A percentile compares a stretch with the other conserved stretches of the same genome.
Evolutionary conservation across 2,888 invertebrate genomes (phyloP).

Genomic region (Agonopterix arenella): DNA sequence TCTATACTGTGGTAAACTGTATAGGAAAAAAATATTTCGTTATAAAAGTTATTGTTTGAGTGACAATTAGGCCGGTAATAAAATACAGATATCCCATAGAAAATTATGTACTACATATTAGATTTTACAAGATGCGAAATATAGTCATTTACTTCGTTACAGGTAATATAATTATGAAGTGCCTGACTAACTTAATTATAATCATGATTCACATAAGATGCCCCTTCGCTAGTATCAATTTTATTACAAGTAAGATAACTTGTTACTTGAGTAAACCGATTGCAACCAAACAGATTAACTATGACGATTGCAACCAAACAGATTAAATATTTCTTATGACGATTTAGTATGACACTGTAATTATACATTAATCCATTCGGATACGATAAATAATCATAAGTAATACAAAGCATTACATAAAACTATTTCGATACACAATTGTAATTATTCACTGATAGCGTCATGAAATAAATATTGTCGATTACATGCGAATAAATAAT

Average conservation of each 20-base stretch:
- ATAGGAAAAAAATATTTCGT: too few species aligned
- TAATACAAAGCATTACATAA: slow-evolving; percentile 38
- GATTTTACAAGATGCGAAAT: too few species aligned
- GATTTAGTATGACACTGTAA: too few species aligned
- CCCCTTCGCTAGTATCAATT: slow-evolving; percentile 14
- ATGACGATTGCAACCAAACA: slow-evolving; percentile 25
- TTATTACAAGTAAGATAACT: slow-evolving; percentile 24
- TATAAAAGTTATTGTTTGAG: too few species aligned
- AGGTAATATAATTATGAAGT: too few species aligned
- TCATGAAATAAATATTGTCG: slow-evolving; percentile 27
- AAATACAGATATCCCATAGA: too few species aligned
- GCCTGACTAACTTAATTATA: too few species aligned
- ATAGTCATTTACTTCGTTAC: too few species aligned
- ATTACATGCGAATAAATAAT: slow-evolving; percentile 54
- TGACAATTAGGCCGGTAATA: too few species aligned
- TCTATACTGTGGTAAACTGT: background rate
- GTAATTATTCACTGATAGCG: slow-evolving; percentile 18
- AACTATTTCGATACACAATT: slow-evolving; percentile 18
- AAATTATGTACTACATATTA: too few species aligned
- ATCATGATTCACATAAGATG: background rate
- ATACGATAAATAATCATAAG: slow-evolving; percentile 39
- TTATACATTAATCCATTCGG: too few species aligned
- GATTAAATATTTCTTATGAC: too few species aligned
- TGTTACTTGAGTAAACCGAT: slow-evolving; percentile 35
- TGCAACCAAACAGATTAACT: slow-evolving; percentile 21